phyloP scores from a whole-genome alignment of 2,797 vertebrate species.

The Coilia nasus region DNA sequence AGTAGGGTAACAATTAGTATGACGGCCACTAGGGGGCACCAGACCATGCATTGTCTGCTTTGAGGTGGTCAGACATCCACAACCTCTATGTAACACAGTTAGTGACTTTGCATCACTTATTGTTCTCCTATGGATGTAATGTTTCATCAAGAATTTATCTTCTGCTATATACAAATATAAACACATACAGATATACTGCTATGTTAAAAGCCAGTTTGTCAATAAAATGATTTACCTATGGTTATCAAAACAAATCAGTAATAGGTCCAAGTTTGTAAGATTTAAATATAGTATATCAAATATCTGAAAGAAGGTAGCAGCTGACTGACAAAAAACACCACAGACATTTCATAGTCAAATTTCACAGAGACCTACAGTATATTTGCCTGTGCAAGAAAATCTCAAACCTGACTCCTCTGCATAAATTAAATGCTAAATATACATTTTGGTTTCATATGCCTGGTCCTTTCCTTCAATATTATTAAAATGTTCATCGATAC shows the following conservation, averaged over 20 bases:
- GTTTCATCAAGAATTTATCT: neutral
- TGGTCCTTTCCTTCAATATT: constrained; percentile 15
- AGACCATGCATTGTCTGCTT: neutral
- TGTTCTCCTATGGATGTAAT: neutral
- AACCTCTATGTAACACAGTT: neutral
- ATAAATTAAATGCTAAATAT: constrained; percentile 39
- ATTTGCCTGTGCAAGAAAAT: constrained; percentile 46
- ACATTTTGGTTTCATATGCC: constrained; percentile 40
- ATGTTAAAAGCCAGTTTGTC: neutral
- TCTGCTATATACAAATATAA: neutral
- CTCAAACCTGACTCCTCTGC: constrained; percentile 40
- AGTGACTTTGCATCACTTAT: neutral
- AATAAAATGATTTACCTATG: neutral
- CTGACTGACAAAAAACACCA: constrained; percentile 46
- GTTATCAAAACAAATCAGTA: neutral
- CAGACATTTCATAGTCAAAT: constrained; percentile 51
- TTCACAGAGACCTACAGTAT: constrained; percentile 55
- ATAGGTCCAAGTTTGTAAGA: no score
- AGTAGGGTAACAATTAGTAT: neutral
- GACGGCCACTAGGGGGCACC: neutral
- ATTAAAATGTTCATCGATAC: neutral
- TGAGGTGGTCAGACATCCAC: neutral
- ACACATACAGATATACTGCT: neutral
- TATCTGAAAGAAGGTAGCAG: constrained; percentile 37
- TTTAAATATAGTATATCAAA: neutral